Conservation (phyloP, 2,797 vertebrate genomes). For the Pseudomugil gertrudae region DNA sequence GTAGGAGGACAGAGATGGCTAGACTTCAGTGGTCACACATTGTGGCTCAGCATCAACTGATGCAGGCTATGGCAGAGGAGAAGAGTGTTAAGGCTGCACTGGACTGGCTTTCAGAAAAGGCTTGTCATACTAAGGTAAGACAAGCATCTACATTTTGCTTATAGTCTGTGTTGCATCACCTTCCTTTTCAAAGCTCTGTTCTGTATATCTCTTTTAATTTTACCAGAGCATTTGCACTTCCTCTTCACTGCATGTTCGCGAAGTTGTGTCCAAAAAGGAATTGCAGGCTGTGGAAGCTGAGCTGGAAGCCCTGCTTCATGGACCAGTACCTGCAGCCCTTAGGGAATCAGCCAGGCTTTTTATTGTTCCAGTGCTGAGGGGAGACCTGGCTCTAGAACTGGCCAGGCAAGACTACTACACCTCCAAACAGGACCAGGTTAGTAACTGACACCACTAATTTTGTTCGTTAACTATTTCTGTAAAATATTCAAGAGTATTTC, state of each 20-base stretch:
- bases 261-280: conserved; percentile 80
- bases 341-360: conserved; percentile 85
- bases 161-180: not conserved
- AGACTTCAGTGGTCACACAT: conserved; percentile 87
- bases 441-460: not conserved
- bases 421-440: conserved; percentile 83
- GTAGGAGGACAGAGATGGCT: conserved; percentile 82
- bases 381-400: conserved; percentile 85
- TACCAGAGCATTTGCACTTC: conserved; percentile 66
- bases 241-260: conserved; percentile 78
- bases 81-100: conserved; percentile 78
- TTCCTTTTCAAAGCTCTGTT: not conserved
- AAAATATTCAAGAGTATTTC: not conserved
- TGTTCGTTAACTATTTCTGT: not conserved
- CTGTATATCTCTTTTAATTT: conserved; percentile 2
- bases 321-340: conserved; percentile 83
- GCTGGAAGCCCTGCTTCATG: conserved; percentile 80
- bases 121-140: conserved; percentile 73
- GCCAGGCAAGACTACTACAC: conserved; percentile 84
- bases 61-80: conserved; percentile 84
- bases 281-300: conserved; percentile 84
- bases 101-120: conserved; percentile 83
- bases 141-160: not conserved
- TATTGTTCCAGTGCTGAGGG: conserved; percentile 86
- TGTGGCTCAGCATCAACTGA: conserved; percentile 86